Base-by-base conservation (phyloP, 1,140 invertebrate species). In the Dermatophagoides farinae region DNA sequence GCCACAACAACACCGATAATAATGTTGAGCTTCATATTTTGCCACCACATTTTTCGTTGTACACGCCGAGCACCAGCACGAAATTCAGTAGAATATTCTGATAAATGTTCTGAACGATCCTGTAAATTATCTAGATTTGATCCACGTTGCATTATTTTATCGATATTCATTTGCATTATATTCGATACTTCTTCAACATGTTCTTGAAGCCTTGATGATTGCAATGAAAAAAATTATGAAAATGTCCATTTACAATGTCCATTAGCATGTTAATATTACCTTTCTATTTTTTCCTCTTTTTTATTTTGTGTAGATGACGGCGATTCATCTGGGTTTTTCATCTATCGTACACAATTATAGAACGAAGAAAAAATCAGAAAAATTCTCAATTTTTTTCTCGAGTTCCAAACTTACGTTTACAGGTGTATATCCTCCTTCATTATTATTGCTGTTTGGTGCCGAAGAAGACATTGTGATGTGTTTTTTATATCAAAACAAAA, bases 121-220 rank as follows among this genome's bases (percentile, higher is more conserved):
- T 72, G 70, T 0, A 73, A 61, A 44, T 72, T 70, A 58, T 72
- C 71, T 22, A 73, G 61, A 52, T 68, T 66, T 25, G 71, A 68
- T 37, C 72, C 71, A 51, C 72, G 59, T 12, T 73, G 70, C 41
- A 72, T 59, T n/a, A 72, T 71, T 62, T 68, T 70, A 43, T 64
- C 64, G 0, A 73, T 70, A 65, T 73, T 73, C 39, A 67, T 64
- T 57, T 69, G 68, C 71, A 73, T 72, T 16, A 73, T 69, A 55
- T 67, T 70, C 20, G 71, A 65, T 10, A 73, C 72, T 60, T 72
- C 70, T 59, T 70, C 66, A 18, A 73, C 71, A 60, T 73, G 69
- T 25, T 65, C 62, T 49, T 69, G 66, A 12, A 69, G 49, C 51
- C 65, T 68, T 37, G 6, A n/a, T n/a, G n/a, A n/a, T n/a, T n/a